Conservation (phyloP, 2,113 vertebrate genomes). For the Sisor rabdophorus region DNA sequence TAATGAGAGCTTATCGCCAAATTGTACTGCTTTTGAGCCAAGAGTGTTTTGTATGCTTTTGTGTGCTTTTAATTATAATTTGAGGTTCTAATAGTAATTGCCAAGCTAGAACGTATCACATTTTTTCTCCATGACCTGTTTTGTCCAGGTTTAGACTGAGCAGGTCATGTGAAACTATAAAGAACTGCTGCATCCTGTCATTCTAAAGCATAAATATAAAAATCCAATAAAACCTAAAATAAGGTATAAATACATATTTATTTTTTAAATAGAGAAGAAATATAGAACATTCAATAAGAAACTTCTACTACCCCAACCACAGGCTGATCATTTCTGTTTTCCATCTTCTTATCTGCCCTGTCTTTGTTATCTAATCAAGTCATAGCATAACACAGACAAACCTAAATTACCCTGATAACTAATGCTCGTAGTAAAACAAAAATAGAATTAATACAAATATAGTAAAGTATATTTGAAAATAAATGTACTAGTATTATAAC, state of each 20-base stretch:
- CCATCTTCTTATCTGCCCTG: background rate
- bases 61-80: background rate
- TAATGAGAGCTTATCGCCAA: slow-evolving; percentile 26
- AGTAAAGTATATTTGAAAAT: background rate
- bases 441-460: background rate
- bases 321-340: slow-evolving; percentile 16
- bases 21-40: background rate
- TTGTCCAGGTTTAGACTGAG: background rate
- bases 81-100: slow-evolving; percentile 1
- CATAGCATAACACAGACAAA: slow-evolving; percentile 27
- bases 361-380: slow-evolving; percentile 35
- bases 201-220: background rate
- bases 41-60: background rate
- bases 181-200: background rate
- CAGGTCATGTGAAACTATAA: background rate
- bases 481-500: background rate
- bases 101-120: slow-evolving; percentile 10
- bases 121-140: slow-evolving; percentile 14
- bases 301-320: background rate
- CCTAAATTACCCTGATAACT: background rate
- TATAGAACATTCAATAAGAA: background rate
- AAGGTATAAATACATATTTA: background rate
- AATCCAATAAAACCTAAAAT: background rate
- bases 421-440: background rate
- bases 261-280: background rate